Base-by-base conservation (phyloP, 2,113 vertebrate species). In the Mesembrinibis cayennensis region DNA sequence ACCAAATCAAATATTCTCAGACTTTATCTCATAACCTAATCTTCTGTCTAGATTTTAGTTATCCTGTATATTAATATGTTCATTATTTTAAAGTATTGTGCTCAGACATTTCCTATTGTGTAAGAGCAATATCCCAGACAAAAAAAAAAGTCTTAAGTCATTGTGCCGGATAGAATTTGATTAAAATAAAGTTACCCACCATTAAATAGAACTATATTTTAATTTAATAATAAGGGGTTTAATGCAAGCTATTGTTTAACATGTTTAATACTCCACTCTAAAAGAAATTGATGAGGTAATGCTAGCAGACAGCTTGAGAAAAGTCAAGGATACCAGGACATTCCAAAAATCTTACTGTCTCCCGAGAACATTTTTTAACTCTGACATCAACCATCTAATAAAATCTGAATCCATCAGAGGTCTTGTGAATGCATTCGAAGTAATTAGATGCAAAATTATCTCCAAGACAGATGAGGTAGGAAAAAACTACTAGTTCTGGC, bases 251-350 rank as follows among this genome's bases (percentile, higher is more conserved):
- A 89, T 82, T 94, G 92, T 95, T 97, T 79, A 92, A 88, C 72
- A 42, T 90, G 70, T 77, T 97, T 95, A 92, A 91, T 90, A 59
- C 18, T 69, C 93, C 72, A 44, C 74, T 86, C 80, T 29, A 56
- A 67, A 95, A 97, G 73, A 87, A 94, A 94, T 70, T 91, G 91
- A 96, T 97, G 96, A 98, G 90, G 87, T 90, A 94, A 98, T 90
- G 79, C 62, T 45, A 91, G 73, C 87, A 97, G 94, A 95, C 80
- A 81, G 89, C 82, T 94, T 67, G 93, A 88, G 77, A 79, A 82
- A 96, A 96, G 90, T 92, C 96, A 96, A 96, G 84, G 87, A 34
- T 94, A 97, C 78, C 7, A n/a, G 69, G 86, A 93, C 87, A 96
- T 95, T 96, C 95, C 93, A 95, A 89, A 95, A 93, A 93, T 82